These are phyloP conservation scores for Dendrolimus punctatus DNA, from an alignment of 1,140 invertebrate genomes.

Conservation along the genomic window DNA sequence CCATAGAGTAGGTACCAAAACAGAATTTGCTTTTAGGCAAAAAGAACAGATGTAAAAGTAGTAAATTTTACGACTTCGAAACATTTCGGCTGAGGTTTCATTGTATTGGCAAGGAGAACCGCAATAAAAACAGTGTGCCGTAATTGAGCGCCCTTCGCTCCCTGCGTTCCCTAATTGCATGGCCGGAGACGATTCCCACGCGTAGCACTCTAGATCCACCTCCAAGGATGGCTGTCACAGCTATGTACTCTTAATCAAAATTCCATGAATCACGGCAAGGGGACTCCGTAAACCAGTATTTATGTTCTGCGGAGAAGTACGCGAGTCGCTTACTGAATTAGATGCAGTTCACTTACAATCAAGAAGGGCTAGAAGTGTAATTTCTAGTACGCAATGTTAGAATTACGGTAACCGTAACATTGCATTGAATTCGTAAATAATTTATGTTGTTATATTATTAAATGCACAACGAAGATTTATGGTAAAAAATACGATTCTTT, in stretches of 20 bases:
- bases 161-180: slow-evolving; percentile 51
- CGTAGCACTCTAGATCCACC: slow-evolving; percentile 28
- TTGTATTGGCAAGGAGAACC: slow-evolving; percentile 35
- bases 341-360: not conserved
- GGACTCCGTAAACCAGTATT: slow-evolving; percentile 9
- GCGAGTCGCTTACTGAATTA: slow-evolving; percentile 4
- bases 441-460: too few species aligned
- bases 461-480: too few species aligned
- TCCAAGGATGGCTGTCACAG: slow-evolving; percentile 14
- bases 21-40: not conserved
- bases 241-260: slow-evolving; percentile 51
- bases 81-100: slow-evolving; percentile 23
- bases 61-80: slow-evolving; percentile 10
- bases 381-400: too few species aligned
- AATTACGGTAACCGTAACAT: too few species aligned
- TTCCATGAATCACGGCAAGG: slow-evolving; percentile 30
- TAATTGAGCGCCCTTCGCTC: slow-evolving; percentile 51
- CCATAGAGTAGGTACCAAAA: too few species aligned
- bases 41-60: slow-evolving; percentile 1
- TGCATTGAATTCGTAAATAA: too few species aligned
- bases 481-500: too few species aligned
- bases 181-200: slow-evolving; percentile 53
- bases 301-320: not conserved
- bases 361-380: not conserved
- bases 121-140: slow-evolving; percentile 52